Conservation (phyloP, 1,140 invertebrate genomes). For the Dendrolimus kikuchii region DNA sequence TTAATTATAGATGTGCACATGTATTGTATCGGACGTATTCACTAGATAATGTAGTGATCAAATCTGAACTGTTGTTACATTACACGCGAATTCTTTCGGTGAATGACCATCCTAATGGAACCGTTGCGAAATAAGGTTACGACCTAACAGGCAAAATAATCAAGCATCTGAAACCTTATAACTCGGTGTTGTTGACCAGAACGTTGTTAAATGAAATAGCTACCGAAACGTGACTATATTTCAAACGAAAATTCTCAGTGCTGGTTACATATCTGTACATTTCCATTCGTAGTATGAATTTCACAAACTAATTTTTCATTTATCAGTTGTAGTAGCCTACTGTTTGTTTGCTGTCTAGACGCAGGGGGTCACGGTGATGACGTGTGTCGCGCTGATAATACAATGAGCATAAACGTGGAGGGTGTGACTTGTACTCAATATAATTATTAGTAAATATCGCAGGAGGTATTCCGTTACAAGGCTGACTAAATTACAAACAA, state of each 20-base stretch:
- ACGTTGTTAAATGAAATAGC: neutral
- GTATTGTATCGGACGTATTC: no score
- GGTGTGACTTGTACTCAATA: constrained; percentile 9
- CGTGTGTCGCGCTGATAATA: neutral
- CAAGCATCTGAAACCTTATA: constrained; percentile 8
- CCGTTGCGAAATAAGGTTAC: no score
- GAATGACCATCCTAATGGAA: no score
- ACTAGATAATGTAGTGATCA: no score
- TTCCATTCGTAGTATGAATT: neutral
- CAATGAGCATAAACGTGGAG: constrained; percentile 7
- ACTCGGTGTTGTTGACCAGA: neutral
- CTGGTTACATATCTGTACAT: neutral
- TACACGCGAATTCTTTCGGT: no score
- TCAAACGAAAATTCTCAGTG: neutral
- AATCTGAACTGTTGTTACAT: no score
- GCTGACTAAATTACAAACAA: constrained; percentile 3
- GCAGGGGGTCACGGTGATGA: constrained; percentile 6
- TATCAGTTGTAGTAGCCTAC: neutral
- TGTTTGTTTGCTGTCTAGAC: constrained; percentile 12
- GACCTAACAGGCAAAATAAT: neutral
- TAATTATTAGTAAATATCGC: constrained; percentile 5
- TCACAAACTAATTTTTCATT: neutral
- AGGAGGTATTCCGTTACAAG: constrained; percentile 1
- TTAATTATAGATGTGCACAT: no score
- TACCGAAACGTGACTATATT: neutral